phyloP scores from a whole-genome alignment of 2,888 invertebrate genomes.

The Caenorhabditis macrosperma region DNA sequence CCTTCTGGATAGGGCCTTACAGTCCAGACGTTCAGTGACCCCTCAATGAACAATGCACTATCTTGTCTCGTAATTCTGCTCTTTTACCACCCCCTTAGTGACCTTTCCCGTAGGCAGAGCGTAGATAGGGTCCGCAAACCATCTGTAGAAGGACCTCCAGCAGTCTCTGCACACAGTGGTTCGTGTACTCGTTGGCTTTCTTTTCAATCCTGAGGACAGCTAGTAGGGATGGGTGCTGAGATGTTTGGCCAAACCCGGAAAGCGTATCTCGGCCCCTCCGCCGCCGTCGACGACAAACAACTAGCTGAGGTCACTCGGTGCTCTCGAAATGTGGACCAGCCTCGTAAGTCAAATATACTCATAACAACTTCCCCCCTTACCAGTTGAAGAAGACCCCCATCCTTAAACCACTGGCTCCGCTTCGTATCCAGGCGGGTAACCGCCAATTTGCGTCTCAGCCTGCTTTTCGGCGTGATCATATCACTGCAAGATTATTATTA shows the following conservation, averaged over 20 bases:
- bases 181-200: conserved; percentile 14
- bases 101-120: too few relatives aligned
- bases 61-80: neutral
- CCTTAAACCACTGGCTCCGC: conserved; percentile 16
- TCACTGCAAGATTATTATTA: conserved; percentile 22
- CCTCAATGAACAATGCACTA: too few relatives aligned
- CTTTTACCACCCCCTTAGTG: too few relatives aligned
- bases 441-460: conserved; percentile 2
- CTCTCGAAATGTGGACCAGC: conserved; percentile 64
- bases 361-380: conserved; percentile 23
- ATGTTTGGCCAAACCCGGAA: conserved; percentile 70
- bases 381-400: conserved; percentile 7
- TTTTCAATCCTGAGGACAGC: conserved; percentile 56
- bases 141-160: conserved; percentile 8
- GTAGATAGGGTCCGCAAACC: neutral
- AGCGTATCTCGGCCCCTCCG: conserved; percentile 58
- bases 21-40: too few relatives aligned
- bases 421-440: conserved; percentile 26
- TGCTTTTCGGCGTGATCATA: conserved; percentile 22
- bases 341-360: conserved; percentile 52
- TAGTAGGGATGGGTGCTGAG: conserved; percentile 42
- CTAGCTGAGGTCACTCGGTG: conserved; percentile 56
- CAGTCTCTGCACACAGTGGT: conserved; percentile 45
- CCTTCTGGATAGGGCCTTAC: too few relatives aligned
- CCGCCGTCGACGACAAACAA: conserved; percentile 60